A percentile compares a stretch with the other conserved stretches of the same genome.
phyloP scores from a whole-genome alignment of 2,113 vertebrate genomes.

The Mugil cephalus region DNA sequence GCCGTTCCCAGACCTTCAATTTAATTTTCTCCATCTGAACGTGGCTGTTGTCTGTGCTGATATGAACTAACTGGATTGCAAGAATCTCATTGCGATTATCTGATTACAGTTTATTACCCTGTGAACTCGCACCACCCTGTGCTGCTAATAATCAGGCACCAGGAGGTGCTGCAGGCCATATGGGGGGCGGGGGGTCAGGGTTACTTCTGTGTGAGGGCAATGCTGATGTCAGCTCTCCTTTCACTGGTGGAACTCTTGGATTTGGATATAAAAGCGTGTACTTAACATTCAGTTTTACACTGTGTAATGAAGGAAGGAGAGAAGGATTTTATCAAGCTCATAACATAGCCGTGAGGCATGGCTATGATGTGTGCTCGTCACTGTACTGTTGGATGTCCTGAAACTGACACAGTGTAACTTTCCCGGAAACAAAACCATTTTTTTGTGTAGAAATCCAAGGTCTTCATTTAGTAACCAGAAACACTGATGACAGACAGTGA shows the following conservation, averaged over 20 bases:
- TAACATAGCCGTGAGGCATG: background rate
- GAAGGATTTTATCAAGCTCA: background rate
- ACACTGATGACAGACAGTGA: background rate
- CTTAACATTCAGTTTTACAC: background rate
- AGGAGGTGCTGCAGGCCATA: slow-evolving; percentile 26
- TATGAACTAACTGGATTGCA: slow-evolving; percentile 39
- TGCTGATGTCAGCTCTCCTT: slow-evolving; percentile 9
- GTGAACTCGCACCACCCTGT: slow-evolving; percentile 32
- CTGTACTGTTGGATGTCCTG: too few relatives aligned
- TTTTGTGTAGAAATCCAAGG: background rate
- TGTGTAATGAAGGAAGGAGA: background rate
- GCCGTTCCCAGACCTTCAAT: slow-evolving; percentile 25
- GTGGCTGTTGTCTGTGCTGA: slow-evolving; percentile 45
- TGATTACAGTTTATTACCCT: slow-evolving; percentile 41
- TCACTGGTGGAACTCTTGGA: background rate
- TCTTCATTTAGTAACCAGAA: too few relatives aligned
- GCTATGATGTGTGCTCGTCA: background rate
- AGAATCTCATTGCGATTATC: slow-evolving; percentile 41
- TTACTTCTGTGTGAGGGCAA: background rate
- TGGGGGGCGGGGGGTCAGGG: background rate
- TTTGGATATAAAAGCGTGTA: background rate
- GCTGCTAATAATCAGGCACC: slow-evolving; percentile 26
- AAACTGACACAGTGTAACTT: too few relatives aligned
- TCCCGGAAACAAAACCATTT: too few relatives aligned
- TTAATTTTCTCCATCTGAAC: slow-evolving; percentile 46